Evolutionary conservation across 2,888 invertebrate species (phyloP).

Genomic region (Gasteruption jaculator): DNA sequence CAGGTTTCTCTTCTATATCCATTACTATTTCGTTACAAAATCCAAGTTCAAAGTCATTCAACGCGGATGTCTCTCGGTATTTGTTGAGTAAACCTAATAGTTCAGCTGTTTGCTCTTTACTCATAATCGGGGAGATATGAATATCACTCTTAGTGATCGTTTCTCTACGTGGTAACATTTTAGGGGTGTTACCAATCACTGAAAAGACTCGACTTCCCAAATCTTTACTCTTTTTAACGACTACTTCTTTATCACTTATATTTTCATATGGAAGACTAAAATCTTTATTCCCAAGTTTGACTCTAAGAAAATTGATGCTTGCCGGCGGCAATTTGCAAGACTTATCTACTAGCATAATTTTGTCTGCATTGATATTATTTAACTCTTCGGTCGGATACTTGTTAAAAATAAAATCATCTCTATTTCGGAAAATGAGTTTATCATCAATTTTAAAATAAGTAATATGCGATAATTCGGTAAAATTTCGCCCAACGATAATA

Average conservation of each 20-base stretch:
- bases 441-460: conserved; percentile 5
- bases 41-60: no score
- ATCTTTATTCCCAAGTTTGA: background rate
- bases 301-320: background rate
- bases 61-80: no score
- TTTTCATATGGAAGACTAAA: background rate
- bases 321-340: background rate
- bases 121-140: background rate
- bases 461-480: conserved; percentile 6
- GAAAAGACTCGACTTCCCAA: background rate
- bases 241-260: background rate
- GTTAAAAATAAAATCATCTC: conserved; percentile 3
- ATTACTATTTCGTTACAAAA: background rate
- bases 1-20: conserved; percentile 5
- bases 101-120: background rate
- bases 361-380: no score
- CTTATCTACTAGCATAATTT: background rate
- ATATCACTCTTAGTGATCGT: background rate
- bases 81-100: background rate
- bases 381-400: background rate
- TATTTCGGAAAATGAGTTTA: conserved; percentile 1
- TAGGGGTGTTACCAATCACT: background rate
- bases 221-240: background rate
- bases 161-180: background rate
- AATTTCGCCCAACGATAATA: conserved; percentile 8